These are phyloP conservation scores for Lepidothrix coronata DNA, from an alignment of 2,113 vertebrate genomes.

Conservation along the genomic window DNA sequence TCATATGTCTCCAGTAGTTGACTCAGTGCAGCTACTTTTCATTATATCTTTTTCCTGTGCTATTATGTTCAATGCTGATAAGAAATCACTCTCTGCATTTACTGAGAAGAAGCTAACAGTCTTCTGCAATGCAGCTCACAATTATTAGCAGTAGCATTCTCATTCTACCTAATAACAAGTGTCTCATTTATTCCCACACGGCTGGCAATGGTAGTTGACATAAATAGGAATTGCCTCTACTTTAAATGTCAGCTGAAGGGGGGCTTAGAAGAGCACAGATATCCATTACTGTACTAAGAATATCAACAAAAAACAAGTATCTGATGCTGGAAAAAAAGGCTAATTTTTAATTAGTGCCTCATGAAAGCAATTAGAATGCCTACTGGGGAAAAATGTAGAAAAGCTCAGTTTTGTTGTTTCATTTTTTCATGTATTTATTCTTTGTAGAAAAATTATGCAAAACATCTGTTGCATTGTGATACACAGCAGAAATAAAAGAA, in stretches of 20 bases:
- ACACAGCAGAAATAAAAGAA: background rate
- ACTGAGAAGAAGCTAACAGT: background rate
- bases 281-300: constrained; percentile 26
- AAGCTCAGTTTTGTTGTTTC: background rate
- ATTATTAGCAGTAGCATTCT: background rate
- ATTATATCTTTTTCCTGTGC: background rate
- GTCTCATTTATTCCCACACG: constrained; percentile 30
- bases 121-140: background rate
- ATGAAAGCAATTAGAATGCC: constrained; percentile 52
- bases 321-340: background rate
- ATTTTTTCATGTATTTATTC: background rate
- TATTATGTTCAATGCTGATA: background rate
- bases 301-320: background rate
- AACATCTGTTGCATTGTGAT: background rate
- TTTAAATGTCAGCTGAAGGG: constrained; percentile 42
- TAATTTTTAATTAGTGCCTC: constrained; percentile 55
- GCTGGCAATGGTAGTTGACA: constrained; percentile 33
- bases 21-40: background rate
- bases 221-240: constrained; percentile 39
- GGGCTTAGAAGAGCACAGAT: background rate
- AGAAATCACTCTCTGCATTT: background rate
- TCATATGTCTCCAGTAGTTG: background rate
- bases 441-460: background rate
- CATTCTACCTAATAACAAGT: background rate
- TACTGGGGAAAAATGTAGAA: constrained; percentile 26